Evolutionary conservation across 2,888 invertebrate genomes (phyloP).

Genomic region (Sinodicranocentrus sp.): DNA sequence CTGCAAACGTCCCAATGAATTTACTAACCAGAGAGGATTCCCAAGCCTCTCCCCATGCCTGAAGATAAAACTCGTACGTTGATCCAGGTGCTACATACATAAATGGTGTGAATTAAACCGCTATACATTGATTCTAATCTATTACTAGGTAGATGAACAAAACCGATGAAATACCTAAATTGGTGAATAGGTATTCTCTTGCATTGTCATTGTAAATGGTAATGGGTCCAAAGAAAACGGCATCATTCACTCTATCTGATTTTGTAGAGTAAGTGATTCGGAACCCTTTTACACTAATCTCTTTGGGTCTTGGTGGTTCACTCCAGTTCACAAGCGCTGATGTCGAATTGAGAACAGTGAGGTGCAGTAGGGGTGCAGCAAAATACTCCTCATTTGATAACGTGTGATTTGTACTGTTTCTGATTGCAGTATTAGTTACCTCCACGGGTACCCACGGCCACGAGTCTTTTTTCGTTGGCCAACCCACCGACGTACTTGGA

Average conservation of each 20-base stretch:
- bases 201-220: slow-evolving; percentile 64
- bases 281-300: slow-evolving; percentile 72
- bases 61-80: slow-evolving; percentile 70
- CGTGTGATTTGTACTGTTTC: slow-evolving; percentile 60
- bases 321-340: slow-evolving; percentile 72
- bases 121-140: too few relatives aligned
- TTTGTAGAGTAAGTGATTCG: slow-evolving; percentile 72
- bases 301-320: slow-evolving; percentile 64
- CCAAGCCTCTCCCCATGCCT: slow-evolving; percentile 72
- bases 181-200: slow-evolving; percentile 62
- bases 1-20: slow-evolving; percentile 69
- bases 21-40: slow-evolving; percentile 69
- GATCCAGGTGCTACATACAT: slow-evolving; percentile 61
- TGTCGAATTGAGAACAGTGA: slow-evolving; percentile 70
- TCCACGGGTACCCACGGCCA: slow-evolving; percentile 58
- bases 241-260: slow-evolving; percentile 68
- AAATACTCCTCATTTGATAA: slow-evolving; percentile 52
- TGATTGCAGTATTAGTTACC: slow-evolving; percentile 55
- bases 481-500: slow-evolving; percentile 69
- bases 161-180: slow-evolving; percentile 72
- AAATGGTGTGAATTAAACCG: too few relatives aligned
- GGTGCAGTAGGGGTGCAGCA: slow-evolving; percentile 66
- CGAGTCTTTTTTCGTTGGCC: slow-evolving; percentile 62
- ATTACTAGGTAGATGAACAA: too few relatives aligned
- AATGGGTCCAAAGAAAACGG: slow-evolving; percentile 72